Percentiles rank a stretch among this genome's conserved stretches.
phyloP scores from a whole-genome alignment of 2,888 invertebrate genomes.

The Cheilosia soror region DNA sequence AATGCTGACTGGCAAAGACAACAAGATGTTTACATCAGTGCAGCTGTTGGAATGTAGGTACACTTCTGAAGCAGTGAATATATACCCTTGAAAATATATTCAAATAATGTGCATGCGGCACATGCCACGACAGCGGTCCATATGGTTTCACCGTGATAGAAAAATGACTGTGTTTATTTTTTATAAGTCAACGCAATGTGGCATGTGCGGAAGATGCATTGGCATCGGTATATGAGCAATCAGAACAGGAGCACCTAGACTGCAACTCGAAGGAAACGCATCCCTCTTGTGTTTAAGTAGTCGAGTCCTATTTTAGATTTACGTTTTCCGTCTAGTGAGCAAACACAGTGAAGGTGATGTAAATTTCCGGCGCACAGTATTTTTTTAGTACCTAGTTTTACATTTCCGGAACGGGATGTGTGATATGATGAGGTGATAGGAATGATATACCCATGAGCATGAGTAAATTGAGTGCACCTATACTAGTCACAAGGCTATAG shows the following conservation, averaged over 20 bases:
- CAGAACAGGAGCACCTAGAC: conserved; percentile 35
- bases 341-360: conserved; percentile 44
- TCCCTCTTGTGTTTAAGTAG: conserved; percentile 46
- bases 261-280: conserved; percentile 27
- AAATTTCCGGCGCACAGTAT: conserved; percentile 62
- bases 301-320: conserved; percentile 58
- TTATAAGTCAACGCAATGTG: conserved; percentile 36
- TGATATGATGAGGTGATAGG: conserved; percentile 26
- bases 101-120: conserved; percentile 68
- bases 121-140: conserved; percentile 67
- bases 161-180: conserved; percentile 23
- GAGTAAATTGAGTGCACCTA: too few species aligned
- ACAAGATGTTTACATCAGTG: conserved; percentile 68
- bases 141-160: conserved; percentile 66
- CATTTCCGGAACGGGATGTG: conserved; percentile 40
- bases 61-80: conserved; percentile 17
- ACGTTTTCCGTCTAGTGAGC: conserved; percentile 65
- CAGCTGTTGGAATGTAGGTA: conserved; percentile 59
- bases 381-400: conserved; percentile 14
- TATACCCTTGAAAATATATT: conserved; percentile 53
- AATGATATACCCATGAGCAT: neutral
- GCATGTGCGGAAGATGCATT: conserved; percentile 57
- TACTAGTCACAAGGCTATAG: too few species aligned
- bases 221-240: conserved; percentile 31
- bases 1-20: conserved; percentile 33